Percentiles rank a stretch among this genome's conserved stretches.
Evolutionary conservation across 2,113 vertebrate genomes (phyloP).

Genomic region (Anas platyrhynchos): DNA sequence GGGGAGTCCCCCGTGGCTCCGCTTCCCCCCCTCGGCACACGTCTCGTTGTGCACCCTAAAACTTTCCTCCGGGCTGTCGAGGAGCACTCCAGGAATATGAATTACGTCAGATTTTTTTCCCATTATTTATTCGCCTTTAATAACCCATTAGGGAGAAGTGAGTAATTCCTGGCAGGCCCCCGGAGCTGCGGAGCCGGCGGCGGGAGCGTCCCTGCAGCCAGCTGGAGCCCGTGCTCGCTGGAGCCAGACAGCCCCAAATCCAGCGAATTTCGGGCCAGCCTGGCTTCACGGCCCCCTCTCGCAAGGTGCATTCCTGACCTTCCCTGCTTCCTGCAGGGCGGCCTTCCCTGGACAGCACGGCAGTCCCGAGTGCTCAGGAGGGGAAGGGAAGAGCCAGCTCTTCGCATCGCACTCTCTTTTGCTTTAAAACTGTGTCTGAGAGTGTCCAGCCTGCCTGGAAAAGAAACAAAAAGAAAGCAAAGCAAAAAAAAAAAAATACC

Average conservation of each 20-base stretch:
- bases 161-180: conserved; percentile 70
- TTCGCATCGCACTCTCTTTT: not conserved
- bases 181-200: conserved; percentile 43
- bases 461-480: not conserved
- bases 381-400: not conserved
- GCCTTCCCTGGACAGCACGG: not conserved
- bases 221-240: not conserved
- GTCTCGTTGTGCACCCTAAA: conserved; percentile 22
- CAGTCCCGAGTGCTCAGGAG: not conserved
- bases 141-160: conserved; percentile 69
- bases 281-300: not conserved
- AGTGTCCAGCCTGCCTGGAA: not conserved
- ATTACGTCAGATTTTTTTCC: conserved; percentile 54
- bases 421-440: not conserved
- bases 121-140: conserved; percentile 74
- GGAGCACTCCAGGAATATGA: conserved; percentile 68
- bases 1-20: not conserved
- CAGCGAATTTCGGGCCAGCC: not conserved
- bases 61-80: conserved; percentile 56
- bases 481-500: not conserved
- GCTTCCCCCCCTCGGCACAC: not conserved
- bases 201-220: not conserved
- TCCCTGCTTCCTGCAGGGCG: not conserved
- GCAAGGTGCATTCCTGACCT: conserved; percentile 31
- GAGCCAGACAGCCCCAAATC: not conserved